Evolutionary conservation across 2,888 invertebrate genomes (phyloP), one percentile per base, ranked within the genome.

Genomic region (Dimorphilus gyrociliatus): DNA sequence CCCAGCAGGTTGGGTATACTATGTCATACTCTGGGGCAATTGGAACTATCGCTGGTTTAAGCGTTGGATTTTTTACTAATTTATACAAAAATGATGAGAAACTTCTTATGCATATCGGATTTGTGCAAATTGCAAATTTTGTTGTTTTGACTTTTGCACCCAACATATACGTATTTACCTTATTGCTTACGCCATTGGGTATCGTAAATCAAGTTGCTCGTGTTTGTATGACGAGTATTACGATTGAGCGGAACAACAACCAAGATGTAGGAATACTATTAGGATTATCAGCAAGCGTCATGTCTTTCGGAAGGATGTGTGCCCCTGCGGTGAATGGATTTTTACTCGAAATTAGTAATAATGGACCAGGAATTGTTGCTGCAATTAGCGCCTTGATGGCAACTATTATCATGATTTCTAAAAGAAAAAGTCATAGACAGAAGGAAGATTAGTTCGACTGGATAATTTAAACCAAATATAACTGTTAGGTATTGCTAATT

Each of bases 221-320:
- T 18, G 59, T 60, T 2, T 44, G 47, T 24, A 37, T 45, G 6
- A 47, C 49, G 2, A 53, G 48, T 8, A 29, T 62, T 23, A 51
- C 53, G 2, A 40, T 62, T 10, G 42, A 46, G 14, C 40, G 52
- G 16, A 46, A 45, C 8, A 33, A 34, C 4, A 40, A 47, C 3
- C 34, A 46, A 8, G 49, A 55, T 23, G 39, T 45, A 5, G 61
- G 60, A 3, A 44, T 50, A 5, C 40, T 60, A 27, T 46, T 59
- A 33, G 62, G 62, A 3, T 41, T 57, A n/a, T 51, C 54, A 26
- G 56, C 55, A 31, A 60, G 58, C 35, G 39, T 56, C 12, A 44
- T 56, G 41, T 51, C 60, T 1, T 33, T 59, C 15, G 50, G 56
- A 1, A 44, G 62, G 14, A 59, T 59, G 53, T 32, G 55, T 15